Evolutionary conservation across 2,888 invertebrate genomes (phyloP).

Genomic region (Slavum lentiscoides): DNA sequence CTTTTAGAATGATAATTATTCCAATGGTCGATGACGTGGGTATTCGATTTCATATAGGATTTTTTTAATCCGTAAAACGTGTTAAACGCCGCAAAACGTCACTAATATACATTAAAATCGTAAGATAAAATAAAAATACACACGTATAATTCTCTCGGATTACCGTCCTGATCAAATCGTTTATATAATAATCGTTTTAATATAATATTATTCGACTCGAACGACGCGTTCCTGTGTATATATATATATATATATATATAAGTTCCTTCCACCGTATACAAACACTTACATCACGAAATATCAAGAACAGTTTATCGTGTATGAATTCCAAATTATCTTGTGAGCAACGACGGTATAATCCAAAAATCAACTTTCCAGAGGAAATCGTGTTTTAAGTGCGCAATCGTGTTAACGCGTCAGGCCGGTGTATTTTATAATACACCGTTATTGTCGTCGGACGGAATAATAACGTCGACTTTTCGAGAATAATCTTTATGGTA

Average conservation of each 20-base stretch:
- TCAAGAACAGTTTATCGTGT: slow-evolving; percentile 4
- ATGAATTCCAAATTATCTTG: not conserved
- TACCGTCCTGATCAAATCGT: too few relatives aligned
- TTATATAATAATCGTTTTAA: too few relatives aligned
- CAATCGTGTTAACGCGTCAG: slow-evolving; percentile 22
- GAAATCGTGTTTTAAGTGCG: slow-evolving; percentile 22
- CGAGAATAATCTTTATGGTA: not conserved
- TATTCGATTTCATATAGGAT: too few relatives aligned
- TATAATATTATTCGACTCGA: too few relatives aligned
- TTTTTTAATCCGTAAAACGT: too few relatives aligned
- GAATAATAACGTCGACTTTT: not conserved
- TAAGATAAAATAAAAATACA: not conserved
- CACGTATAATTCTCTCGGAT: not conserved
- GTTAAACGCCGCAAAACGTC: too few relatives aligned
- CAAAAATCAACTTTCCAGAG: slow-evolving; percentile 1
- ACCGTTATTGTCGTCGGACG: not conserved
- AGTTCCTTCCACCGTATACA: not conserved
- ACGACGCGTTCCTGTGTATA: too few relatives aligned
- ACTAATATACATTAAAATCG: too few relatives aligned
- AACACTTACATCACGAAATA: not conserved
- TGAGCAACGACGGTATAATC: not conserved
- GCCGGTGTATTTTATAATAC: slow-evolving; percentile 1
- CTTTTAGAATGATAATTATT: too few relatives aligned
- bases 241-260: too few relatives aligned
- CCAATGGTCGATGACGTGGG: too few relatives aligned